phyloP scores from a whole-genome alignment of 1,140 invertebrate species.

The Pectinophora gossypiella region DNA sequence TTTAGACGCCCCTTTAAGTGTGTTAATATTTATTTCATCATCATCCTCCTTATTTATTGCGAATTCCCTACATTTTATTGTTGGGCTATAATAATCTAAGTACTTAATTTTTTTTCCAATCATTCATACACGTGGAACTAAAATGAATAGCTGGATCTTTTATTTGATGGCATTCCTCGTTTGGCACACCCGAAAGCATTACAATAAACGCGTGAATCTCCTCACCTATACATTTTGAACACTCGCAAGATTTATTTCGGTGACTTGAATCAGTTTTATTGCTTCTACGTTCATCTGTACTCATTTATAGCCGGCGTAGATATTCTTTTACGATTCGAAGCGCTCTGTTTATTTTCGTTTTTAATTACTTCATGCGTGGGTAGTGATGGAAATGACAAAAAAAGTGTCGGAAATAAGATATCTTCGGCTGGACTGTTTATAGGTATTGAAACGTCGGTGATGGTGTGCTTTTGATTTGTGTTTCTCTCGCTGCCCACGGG shows the following conservation, averaged over 20 bases:
- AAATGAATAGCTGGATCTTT: constrained; percentile 27
- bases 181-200: constrained; percentile 38
- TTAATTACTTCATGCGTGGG: constrained; percentile 72
- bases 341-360: constrained; percentile 74
- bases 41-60: constrained; percentile 32
- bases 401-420: constrained; percentile 54
- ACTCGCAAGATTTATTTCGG: constrained; percentile 70
- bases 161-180: constrained; percentile 50
- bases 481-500: constrained; percentile 22
- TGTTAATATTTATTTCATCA: constrained; percentile 30
- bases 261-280: constrained; percentile 71
- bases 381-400: constrained; percentile 59
- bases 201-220: constrained; percentile 46
- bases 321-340: constrained; percentile 71
- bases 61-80: constrained; percentile 48
- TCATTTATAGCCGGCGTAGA: constrained; percentile 72
- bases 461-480: constrained; percentile 30
- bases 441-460: constrained; percentile 24
- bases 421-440: constrained; percentile 25
- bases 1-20: not conserved
- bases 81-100: not conserved
- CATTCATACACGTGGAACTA: constrained; percentile 40
- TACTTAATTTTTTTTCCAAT: not conserved
- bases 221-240: constrained; percentile 59
- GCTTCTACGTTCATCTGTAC: constrained; percentile 66